Evolutionary conservation across 2,888 invertebrate species (phyloP).

Genomic region (Catocala nupta): DNA sequence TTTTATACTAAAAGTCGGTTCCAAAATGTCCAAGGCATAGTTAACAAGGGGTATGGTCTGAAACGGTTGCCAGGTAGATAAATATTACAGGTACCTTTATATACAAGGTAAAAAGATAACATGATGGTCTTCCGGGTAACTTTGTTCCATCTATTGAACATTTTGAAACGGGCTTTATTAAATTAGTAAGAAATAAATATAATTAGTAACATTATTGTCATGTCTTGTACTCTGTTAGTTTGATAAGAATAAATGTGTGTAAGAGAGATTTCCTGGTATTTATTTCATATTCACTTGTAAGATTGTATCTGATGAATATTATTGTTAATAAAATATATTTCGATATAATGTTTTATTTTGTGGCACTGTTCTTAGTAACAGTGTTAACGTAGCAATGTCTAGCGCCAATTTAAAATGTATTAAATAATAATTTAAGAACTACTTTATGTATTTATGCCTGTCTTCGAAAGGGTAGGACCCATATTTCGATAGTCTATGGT

Average conservation of each 20-base stretch:
- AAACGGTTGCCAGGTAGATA: too few species aligned
- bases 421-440: too few species aligned
- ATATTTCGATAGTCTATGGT: too few species aligned
- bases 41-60: too few species aligned
- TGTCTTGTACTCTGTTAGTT: slow-evolving; percentile 38
- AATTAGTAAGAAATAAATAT: slow-evolving; percentile 11
- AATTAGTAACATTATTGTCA: slow-evolving; percentile 11
- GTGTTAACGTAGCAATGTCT: too few species aligned
- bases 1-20: not conserved
- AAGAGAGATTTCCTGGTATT: slow-evolving; percentile 40
- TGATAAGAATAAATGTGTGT: slow-evolving; percentile 34
- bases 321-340: slow-evolving; percentile 47
- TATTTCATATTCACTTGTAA: slow-evolving; percentile 51
- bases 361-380: too few species aligned
- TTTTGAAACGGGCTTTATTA: slow-evolving; percentile 31
- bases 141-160: not conserved
- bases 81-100: not conserved
- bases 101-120: not conserved
- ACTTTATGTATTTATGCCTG: too few species aligned
- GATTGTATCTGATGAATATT: slow-evolving; percentile 43
- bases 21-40: not conserved
- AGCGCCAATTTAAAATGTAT: too few species aligned
- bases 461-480: too few species aligned
- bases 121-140: not conserved
- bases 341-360: slow-evolving; percentile 6